These are phyloP conservation scores for Macrostomum lignano DNA, from an alignment of 1,140 invertebrate genomes.

Conservation along the genomic window DNA sequence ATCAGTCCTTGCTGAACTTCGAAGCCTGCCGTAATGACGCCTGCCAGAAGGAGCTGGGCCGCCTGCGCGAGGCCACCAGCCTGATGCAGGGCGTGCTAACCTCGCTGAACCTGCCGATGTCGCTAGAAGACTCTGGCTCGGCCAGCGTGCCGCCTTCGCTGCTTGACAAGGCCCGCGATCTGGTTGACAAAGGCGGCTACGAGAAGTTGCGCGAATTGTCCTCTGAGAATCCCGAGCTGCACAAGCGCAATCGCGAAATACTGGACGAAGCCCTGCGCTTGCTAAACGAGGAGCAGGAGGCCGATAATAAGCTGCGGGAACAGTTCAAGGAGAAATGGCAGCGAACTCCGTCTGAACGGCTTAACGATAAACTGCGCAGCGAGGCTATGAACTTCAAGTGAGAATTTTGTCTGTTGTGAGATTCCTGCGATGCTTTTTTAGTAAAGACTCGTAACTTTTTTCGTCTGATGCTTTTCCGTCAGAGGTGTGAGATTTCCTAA, in stretches of 20 bases:
- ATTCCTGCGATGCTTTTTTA: too few relatives aligned
- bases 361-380: conserved; percentile 60
- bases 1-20: conserved; percentile 55
- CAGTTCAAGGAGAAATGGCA: conserved; percentile 70
- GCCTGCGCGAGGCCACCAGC: conserved; percentile 59
- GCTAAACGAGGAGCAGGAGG: conserved; percentile 60
- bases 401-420: too few relatives aligned
- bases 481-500: too few relatives aligned
- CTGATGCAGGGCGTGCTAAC: conserved; percentile 49
- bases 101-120: conserved; percentile 75
- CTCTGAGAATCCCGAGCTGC: conserved; percentile 55
- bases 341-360: conserved; percentile 49
- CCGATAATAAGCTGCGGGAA: conserved; percentile 51
- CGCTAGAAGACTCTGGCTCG: conserved; percentile 55
- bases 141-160: conserved; percentile 56
- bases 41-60: conserved; percentile 36
- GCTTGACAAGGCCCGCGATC: conserved; percentile 44
- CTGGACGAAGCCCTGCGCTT: conserved; percentile 55
- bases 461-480: too few relatives aligned
- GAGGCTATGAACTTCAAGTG: too few relatives aligned
- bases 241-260: conserved; percentile 73
- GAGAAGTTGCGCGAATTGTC: conserved; percentile 31
- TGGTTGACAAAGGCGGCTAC: conserved; percentile 24
- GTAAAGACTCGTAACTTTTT: too few relatives aligned
- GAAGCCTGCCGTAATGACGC: conserved; percentile 51